These are phyloP conservation scores for Regulus satrapa DNA, from an alignment of 2,113 vertebrate species.

Conservation along the genomic window DNA sequence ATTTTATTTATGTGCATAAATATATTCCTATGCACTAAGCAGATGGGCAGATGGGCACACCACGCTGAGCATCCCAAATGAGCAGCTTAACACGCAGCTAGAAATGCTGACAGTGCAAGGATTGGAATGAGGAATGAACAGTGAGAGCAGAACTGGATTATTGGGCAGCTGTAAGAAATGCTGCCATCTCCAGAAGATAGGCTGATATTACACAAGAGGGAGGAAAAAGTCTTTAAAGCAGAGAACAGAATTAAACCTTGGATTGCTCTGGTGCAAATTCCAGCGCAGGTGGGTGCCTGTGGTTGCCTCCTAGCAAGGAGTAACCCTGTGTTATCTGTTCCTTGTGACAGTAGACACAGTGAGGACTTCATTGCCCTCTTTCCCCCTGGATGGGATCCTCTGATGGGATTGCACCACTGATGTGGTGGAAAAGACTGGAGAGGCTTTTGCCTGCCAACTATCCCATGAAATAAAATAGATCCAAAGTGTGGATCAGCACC, in stretches of 20 bases:
- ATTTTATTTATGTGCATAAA: not conserved
- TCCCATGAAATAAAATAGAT: not conserved
- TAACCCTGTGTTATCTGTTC: not conserved
- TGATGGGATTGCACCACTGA: not conserved
- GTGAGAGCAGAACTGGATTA: not conserved
- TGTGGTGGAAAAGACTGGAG: not conserved
- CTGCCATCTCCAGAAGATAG: slow-evolving; percentile 12
- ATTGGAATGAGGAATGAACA: not conserved
- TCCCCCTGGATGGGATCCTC: not conserved
- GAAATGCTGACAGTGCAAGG: not conserved
- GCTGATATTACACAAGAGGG: not conserved
- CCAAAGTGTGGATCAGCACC: not conserved
- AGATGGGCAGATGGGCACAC: not conserved
- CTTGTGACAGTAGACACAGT: rapidly evolving
- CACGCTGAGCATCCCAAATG: not conserved
- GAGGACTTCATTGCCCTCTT: not conserved
- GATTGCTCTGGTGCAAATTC: not conserved
- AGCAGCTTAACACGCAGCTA: not conserved
- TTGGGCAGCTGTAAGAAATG: slow-evolving; percentile 6
- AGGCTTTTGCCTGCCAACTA: not conserved
- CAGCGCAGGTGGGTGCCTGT: not conserved
- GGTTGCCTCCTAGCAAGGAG: not conserved
- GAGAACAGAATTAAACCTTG: not conserved
- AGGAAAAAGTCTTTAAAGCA: not conserved
- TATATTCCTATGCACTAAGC: not conserved